phyloP scores from a whole-genome alignment of 2,888 invertebrate species.

The Bellardia bayeri region DNA sequence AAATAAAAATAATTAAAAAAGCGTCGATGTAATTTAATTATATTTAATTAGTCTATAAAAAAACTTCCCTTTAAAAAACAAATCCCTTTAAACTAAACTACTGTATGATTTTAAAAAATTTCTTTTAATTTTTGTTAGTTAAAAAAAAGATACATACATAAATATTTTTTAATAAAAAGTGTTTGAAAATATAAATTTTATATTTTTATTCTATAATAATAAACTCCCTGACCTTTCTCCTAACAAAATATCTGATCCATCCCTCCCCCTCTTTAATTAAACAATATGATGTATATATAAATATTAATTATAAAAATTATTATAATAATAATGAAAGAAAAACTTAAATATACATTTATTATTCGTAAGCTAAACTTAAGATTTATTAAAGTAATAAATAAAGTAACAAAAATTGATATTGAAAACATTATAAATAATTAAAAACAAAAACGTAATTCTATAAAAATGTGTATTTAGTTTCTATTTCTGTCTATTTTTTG shows the following conservation, averaged over 20 bases:
- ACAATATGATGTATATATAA: constrained; percentile 60
- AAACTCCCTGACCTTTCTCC: constrained; percentile 7
- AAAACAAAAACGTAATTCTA: constrained; percentile 19
- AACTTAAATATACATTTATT: constrained; percentile 64
- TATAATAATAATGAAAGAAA: constrained; percentile 27
- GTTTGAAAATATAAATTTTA: constrained; percentile 49
- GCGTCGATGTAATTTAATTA: constrained; percentile 68
- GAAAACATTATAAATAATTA: constrained; percentile 44
- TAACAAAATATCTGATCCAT: background rate
- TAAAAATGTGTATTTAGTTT: constrained; percentile 68
- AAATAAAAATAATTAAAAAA: constrained; percentile 39
- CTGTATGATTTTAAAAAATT: constrained; percentile 35
- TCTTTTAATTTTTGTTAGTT: constrained; percentile 54
- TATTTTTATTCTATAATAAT: constrained; percentile 61
- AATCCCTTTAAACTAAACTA: constrained; percentile 34
- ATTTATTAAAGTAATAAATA: constrained; percentile 53
- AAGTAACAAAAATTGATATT: constrained; percentile 57
- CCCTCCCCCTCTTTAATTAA: constrained; percentile 47
- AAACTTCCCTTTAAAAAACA: constrained; percentile 46
- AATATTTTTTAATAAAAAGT: constrained; percentile 43
- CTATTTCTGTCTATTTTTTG: constrained; percentile 62
- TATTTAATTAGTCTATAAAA: constrained; percentile 62
- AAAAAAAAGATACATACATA: constrained; percentile 17
- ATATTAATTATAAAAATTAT: constrained; percentile 22
- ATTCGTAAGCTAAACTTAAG: constrained; percentile 61